Evolutionary conservation across 2,888 invertebrate species (phyloP).

Genomic region (Mimumesa dahlbomi): DNA sequence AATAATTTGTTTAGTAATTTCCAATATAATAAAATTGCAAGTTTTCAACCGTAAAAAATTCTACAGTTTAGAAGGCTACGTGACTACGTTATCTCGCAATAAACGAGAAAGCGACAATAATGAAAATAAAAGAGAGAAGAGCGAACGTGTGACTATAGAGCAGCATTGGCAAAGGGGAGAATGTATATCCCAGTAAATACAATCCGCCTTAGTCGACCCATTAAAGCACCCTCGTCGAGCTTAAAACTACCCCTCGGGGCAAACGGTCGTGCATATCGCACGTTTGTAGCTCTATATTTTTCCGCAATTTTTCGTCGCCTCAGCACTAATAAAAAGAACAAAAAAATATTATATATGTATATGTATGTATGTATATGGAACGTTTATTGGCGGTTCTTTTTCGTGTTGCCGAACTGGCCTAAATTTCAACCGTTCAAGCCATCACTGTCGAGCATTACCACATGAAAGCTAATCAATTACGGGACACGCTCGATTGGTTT

Average conservation of each 20-base stretch:
- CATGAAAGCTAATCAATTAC: constrained; percentile 29
- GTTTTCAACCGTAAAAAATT: too few relatives aligned
- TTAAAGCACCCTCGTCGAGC: constrained; percentile 35
- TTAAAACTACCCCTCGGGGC: constrained; percentile 29
- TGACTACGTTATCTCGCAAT: not conserved
- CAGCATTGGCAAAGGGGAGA: not conserved
- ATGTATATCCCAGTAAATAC: constrained; percentile 1
- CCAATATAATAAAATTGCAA: too few relatives aligned
- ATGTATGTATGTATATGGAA: too few relatives aligned
- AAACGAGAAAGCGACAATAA: not conserved
- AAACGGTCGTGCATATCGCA: not conserved
- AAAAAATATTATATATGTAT: too few relatives aligned
- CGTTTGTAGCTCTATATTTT: too few relatives aligned
- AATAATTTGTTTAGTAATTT: too few relatives aligned
- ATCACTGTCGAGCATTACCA: constrained; percentile 7
- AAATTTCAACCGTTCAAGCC: constrained; percentile 2
- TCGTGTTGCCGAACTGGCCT: not conserved
- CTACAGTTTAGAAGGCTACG: too few relatives aligned
- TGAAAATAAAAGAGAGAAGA: not conserved
- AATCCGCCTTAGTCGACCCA: constrained; percentile 2
- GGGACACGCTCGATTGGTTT: constrained; percentile 16
- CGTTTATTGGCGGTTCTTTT: not conserved
- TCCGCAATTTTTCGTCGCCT: not conserved
- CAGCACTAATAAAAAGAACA: not conserved
- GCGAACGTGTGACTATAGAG: not conserved